These are phyloP conservation scores for Leucoma salicis DNA, from an alignment of 2,888 invertebrate genomes.

Conservation along the genomic window DNA sequence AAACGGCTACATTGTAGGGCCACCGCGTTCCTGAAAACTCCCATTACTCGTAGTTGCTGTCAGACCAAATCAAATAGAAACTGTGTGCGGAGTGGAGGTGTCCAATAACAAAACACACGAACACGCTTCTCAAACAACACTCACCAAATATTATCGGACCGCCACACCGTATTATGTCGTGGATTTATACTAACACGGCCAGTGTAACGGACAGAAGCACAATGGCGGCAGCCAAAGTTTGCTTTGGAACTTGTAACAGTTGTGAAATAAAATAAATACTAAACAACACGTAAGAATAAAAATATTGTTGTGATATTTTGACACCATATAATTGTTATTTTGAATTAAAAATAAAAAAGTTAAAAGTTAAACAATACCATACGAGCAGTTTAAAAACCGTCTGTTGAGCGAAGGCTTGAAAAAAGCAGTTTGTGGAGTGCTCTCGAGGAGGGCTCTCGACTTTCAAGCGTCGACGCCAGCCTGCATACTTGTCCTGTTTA, in stretches of 20 bases:
- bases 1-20: constrained; percentile 37
- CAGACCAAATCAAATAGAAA: constrained; percentile 68
- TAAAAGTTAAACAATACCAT: constrained; percentile 47
- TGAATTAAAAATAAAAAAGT: constrained; percentile 41
- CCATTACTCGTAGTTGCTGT: constrained; percentile 53
- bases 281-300: constrained; percentile 33
- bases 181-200: constrained; percentile 69
- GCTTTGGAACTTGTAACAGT: constrained; percentile 62
- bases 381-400: constrained; percentile 53
- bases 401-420: constrained; percentile 56
- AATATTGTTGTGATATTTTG: constrained; percentile 36
- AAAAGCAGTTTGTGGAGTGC: constrained; percentile 69
- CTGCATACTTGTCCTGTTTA: constrained; percentile 58
- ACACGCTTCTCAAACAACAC: constrained; percentile 75
- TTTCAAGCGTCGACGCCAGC: constrained; percentile 56
- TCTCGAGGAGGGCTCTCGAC: constrained; percentile 56
- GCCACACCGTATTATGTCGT: constrained; percentile 67
- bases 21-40: constrained; percentile 59
- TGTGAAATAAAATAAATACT: constrained; percentile 44
- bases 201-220: constrained; percentile 60
- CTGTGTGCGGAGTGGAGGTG: constrained; percentile 70
- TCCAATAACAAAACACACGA: constrained; percentile 77
- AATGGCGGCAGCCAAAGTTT: constrained; percentile 48
- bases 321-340: constrained; percentile 34
- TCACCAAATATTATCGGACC: constrained; percentile 74